Base-by-base conservation (phyloP, 2,797 vertebrate genomes). In the Characodon lateralis region DNA sequence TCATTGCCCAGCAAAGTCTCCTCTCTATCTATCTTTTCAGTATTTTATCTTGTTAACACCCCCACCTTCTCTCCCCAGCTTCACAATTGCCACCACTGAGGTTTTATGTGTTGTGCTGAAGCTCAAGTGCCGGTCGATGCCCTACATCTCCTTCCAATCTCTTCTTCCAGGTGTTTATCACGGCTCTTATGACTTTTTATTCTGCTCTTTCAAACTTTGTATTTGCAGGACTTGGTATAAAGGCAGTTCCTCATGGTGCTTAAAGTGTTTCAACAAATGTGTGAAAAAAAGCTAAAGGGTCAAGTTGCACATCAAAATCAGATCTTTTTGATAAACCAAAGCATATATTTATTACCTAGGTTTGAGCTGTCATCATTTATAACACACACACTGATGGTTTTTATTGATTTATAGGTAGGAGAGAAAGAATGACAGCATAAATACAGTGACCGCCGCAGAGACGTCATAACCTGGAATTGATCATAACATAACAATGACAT, bases 131-230 rank as follows among this genome's bases (percentile, higher is more conserved):
- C 28, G 39, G 86, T 87, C 85, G 79, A 89, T 88, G 82, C 78
- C 78, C 77, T 80, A 75, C 84, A 88, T 87, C 88, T 85, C 87
- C 71, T 82, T 86, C 82, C 91, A 89, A 81, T 89, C 81, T 89
- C 73, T 81, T 81, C 78, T 63, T 78, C 74, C n/a, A 28, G 5
- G 82, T 89, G 83, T 91, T 91, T 85, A 86, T 89, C 79, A 74
- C 41, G 59, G 82, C 75, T 74, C 75, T 85, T 85, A 80, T 78
- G 78, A 83, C 79, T 77, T 85, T 75, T 81, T 71, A 82, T 82
- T 56, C 58, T 48, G 72, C 28, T 68, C 74, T 74, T 81, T 88
- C 79, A 81, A 77, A 84, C 80, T 65, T 69, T 78, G 71, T 76
- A 79, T 76, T 76, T 74, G 81, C 72, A 46, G 77, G 69, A 51